phyloP scores from a whole-genome alignment of 2,797 vertebrate species.

The Catostomus latipinnis region DNA sequence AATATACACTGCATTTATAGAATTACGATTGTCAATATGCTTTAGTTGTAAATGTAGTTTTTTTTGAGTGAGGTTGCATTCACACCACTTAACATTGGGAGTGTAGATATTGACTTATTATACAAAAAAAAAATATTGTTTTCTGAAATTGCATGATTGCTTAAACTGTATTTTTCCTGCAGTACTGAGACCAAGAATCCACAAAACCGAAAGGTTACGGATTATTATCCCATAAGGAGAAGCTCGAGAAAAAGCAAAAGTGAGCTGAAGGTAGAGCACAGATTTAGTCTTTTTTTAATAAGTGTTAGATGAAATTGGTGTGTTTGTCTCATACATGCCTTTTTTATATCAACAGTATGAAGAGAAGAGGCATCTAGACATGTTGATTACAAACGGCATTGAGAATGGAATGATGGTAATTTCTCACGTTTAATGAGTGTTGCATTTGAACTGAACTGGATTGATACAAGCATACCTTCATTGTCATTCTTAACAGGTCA shows the following conservation, averaged over 20 bases:
- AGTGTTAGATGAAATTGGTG: background rate
- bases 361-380: constrained; percentile 89
- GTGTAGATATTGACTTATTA: background rate
- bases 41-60: too few relatives aligned
- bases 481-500: constrained; percentile 77
- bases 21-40: too few relatives aligned
- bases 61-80: too few relatives aligned
- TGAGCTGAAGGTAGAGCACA: constrained; percentile 85
- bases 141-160: background rate
- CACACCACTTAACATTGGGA: too few relatives aligned
- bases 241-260: constrained; percentile 93
- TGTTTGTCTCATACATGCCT: background rate
- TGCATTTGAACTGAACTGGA: background rate
- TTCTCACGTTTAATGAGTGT: background rate
- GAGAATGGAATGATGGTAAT: constrained; percentile 96
- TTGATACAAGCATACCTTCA: background rate
- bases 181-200: constrained; percentile 79
- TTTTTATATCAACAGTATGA: constrained; percentile 80
- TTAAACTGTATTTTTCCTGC: constrained; percentile 3
- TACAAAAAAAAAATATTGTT: too few relatives aligned
- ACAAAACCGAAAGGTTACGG: constrained; percentile 92
- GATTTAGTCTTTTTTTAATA: background rate
- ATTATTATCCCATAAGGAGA: constrained; percentile 93
- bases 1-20: too few relatives aligned
- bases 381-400: constrained; percentile 89